phyloP scores from a whole-genome alignment of 1,140 invertebrate genomes.

The Eulimnadia texana region DNA sequence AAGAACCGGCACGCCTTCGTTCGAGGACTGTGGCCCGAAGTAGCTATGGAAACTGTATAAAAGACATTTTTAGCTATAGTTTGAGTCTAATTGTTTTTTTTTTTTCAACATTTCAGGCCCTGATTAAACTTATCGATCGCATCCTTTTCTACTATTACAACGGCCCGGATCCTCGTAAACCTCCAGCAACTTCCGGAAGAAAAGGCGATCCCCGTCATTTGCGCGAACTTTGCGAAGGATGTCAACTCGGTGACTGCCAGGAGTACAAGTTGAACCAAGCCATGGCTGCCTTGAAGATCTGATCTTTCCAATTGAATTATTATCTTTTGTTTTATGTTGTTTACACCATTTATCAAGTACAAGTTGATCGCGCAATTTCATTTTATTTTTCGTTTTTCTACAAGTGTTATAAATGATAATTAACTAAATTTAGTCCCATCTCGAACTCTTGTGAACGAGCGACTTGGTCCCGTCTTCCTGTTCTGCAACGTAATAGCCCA shows the following conservation, averaged over 20 bases:
- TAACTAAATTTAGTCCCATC: slow-evolving; percentile 46
- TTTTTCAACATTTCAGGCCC: neutral
- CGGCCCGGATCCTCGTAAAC: neutral
- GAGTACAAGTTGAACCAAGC: neutral
- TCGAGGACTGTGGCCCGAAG: neutral
- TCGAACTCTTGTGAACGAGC: slow-evolving; percentile 58
- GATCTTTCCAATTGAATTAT: neutral
- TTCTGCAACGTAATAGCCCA: slow-evolving; percentile 61
- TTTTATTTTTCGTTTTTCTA: too few species aligned
- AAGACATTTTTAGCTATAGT: neutral
- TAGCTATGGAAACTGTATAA: neutral
- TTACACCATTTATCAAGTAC: too few species aligned
- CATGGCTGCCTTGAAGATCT: neutral
- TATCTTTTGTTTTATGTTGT: neutral
- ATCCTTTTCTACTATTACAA: neutral
- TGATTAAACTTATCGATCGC: neutral
- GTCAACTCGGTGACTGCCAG: neutral
- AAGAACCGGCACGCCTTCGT: neutral
- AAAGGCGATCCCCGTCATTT: neutral
- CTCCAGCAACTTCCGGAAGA: neutral
- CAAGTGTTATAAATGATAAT: too few species aligned
- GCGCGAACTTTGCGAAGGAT: neutral
- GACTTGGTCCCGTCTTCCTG: slow-evolving; percentile 52
- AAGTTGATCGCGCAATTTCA: too few species aligned
- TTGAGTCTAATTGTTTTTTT: neutral